phyloP scores from a whole-genome alignment of 2,797 vertebrate genomes.

The Moxostoma hubbsi region DNA sequence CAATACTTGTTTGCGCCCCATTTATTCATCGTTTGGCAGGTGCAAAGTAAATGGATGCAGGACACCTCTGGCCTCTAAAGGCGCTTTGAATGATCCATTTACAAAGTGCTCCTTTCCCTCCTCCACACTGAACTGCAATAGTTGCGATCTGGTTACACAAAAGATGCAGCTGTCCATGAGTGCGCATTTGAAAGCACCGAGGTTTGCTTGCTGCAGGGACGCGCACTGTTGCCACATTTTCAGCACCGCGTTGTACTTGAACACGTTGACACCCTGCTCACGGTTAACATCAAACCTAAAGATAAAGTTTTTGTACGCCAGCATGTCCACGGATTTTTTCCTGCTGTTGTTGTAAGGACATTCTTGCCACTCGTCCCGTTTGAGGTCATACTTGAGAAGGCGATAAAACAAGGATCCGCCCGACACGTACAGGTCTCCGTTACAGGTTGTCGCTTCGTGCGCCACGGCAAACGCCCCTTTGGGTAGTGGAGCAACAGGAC shows the following conservation, averaged over 20 bases:
- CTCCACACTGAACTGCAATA: constrained; percentile 85
- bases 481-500: constrained; percentile 84
- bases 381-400: constrained; percentile 89
- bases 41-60: constrained; percentile 89
- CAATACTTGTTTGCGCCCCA: too few species aligned
- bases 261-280: constrained; percentile 80
- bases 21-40: constrained; percentile 78
- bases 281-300: constrained; percentile 90
- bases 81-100: constrained; percentile 77
- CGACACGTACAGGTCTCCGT: constrained; percentile 91
- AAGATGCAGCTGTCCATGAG: constrained; percentile 87
- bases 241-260: constrained; percentile 92
- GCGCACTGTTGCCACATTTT: constrained; percentile 90
- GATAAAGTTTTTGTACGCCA: constrained; percentile 88
- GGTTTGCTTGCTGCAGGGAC: constrained; percentile 74
- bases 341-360: constrained; percentile 93
- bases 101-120: constrained; percentile 82
- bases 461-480: constrained; percentile 93
- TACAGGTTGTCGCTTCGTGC: constrained; percentile 89
- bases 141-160: constrained; percentile 89
- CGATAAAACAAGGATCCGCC: constrained; percentile 95
- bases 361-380: constrained; percentile 93
- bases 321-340: constrained; percentile 89
- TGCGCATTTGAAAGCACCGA: constrained; percentile 86
- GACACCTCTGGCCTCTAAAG: constrained; percentile 84